Evolutionary conservation across 2,797 vertebrate genomes (phyloP), one percentile per base, ranked within the genome.

Genomic region (Numenius phaeopus): DNA sequence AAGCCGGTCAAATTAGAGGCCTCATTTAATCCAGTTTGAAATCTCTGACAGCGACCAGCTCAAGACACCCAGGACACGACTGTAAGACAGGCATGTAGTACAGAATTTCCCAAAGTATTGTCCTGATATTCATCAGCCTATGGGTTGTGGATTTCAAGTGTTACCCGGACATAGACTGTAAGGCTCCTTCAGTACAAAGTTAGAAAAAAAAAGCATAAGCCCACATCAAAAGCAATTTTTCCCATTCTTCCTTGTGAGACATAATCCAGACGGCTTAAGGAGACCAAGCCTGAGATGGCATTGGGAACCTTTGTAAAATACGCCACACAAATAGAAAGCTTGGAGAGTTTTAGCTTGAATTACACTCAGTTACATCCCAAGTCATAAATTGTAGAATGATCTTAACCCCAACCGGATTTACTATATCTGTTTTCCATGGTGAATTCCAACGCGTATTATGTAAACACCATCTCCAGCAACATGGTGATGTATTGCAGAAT

Each of bases 381-480:
- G 7, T 40, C 72, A 92, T 42, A 90, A 95, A 61, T 89, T 94
- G 83, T 66, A 65, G 52, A 94, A 97, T 7, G 5, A 62, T 85
- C 72, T 90, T 91, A 79, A 71, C 39, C 37, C 37, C 65, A 59
- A 57, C n/a, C 23, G 32, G 54, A 76, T 67, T 84, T 65, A 95
- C 59, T 83, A 18, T 19, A 39, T 92, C 62, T 65, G 13, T 89
- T 95, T 94, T 82, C 62, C 61, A 83, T 5, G 26, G n/a, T 44
- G 79, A 87, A 92, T 94, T 92, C 87, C 90, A 87, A 97, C 83
- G 57, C 49, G 93, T 84, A 66, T 76, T 73, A 95, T 26, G 34
- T 64, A 92, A 98, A 83, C 50, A 67, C n/a, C 54, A 94, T n/a
- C 29, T 83, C 59, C 62, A 94, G 65, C 30, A 84, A 92, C 95